Base-by-base conservation (phyloP, 2,888 invertebrate genomes). In the Drosophila antonietae region DNA sequence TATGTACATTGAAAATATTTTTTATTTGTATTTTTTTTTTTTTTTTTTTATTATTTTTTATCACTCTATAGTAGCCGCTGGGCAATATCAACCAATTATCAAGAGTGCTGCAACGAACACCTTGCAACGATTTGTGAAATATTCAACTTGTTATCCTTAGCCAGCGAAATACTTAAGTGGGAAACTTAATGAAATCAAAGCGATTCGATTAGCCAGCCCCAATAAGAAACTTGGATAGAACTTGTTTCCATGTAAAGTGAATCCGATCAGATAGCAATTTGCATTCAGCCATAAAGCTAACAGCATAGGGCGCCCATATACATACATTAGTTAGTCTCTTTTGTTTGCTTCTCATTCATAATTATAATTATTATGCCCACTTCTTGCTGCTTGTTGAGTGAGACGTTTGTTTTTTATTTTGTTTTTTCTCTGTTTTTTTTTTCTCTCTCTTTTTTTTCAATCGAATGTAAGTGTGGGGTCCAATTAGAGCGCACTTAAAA, bases 401-500 rank as follows among this genome's bases (percentile, higher is more conserved):
- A 28, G 28, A 28, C 28, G 28, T 28, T 28, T 28, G 3, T 28
- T 28, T 28, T 37, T 6, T 2, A 23, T 3, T 28, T 28, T 28
- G 5, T 28, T 28, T 28, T 6, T 6, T 4, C 23, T 15, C 14
- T 2, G 37, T 15, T 15, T 6, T 2, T 6, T 15, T 37, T 37
- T 14, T 14, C 12, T 37, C 12, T 14, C 14, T 5, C 12, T 12
- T 15, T 39, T 69, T 66, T 77, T 56, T 62, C 68, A 74, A 62
- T 75, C 75, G 55, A 84, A 82, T 68, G 18, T 18, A 18, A 49
- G 51, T 51, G 61, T 61, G 64, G 46, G 66, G 62, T 43, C 72
- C 78, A 85, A 83, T 82, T 85, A 75, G 68, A 78, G 73, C 52
- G 57, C 64, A 85, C 78, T 80, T 70, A 51, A 81, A 81, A 81